Base-by-base conservation (phyloP, 35 echinoderm and acorn worm species). In the Hemicentrotus pulcherrimus region DNA sequence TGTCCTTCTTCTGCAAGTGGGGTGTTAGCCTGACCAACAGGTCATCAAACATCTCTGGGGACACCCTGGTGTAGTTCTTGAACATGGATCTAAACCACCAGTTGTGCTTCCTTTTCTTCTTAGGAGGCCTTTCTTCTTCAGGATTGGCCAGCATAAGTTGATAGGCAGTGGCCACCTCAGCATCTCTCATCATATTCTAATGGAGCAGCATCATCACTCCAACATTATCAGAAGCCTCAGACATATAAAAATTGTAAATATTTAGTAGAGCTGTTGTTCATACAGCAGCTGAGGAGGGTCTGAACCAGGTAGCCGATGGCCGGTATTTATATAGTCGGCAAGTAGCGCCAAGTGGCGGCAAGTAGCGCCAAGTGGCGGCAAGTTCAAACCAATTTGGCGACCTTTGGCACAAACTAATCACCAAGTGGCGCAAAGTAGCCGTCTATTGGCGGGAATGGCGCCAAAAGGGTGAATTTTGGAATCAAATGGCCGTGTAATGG, bases 221-320 rank as follows among this genome's bases (percentile, higher is more conserved):
- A 55, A 55, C 50, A 55, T 55, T 55, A 55, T 55, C 50, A 55
- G 12, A 55, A 55, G 50, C 50, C 50, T 55, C 50, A 11, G 50
- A 55, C 50, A 55, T 55, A 55, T 55, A 6, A 11, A 86, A 94
- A 95, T 94, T 94, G 47, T 45, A 96, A 65, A 94, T 45, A 41
- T 96, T 94, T 95, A 47, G 45, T 91, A 47, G 46, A 91, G 86
- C 22, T 86, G 7, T 58, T 89, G 94, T 94, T 78, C 86, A 91
- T 95, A 95, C 94, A 91, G 46, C 46, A 95, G 45, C 65, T 90
- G 35, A 58, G 59, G 46, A 47, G 94, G 35, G 35, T 41, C 35
- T 41, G 35, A 41, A 41, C 86, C 85, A 86, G 85, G 85, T 86
- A 86, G 85, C 32, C 85, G 85, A 86, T 86, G 85, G 85, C 85